Percentiles rank a stretch among this genome's conserved stretches.
Conservation (phyloP, 1,140 invertebrate genomes). For the Paralvinella palmiformis region DNA sequence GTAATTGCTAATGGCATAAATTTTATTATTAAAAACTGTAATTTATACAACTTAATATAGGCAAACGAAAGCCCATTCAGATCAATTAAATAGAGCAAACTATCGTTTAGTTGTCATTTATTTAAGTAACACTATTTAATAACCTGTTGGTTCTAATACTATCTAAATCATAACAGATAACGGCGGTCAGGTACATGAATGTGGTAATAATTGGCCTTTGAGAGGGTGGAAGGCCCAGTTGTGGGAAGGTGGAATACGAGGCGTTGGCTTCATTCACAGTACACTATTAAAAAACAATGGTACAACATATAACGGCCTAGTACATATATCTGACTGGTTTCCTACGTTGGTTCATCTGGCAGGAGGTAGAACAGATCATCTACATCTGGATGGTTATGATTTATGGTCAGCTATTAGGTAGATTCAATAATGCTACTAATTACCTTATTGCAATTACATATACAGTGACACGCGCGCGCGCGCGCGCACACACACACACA, state of each 20-base stretch:
- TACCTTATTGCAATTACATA: background rate
- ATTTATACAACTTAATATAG: too few relatives aligned
- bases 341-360: constrained; percentile 40
- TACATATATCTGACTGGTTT: constrained; percentile 47
- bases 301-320: constrained; percentile 24
- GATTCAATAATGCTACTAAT: background rate
- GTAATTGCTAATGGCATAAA: background rate
- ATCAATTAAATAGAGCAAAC: too few relatives aligned
- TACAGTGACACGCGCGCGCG: background rate
- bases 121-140: too few relatives aligned
- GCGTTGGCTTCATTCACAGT: constrained; percentile 45
- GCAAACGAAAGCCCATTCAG: too few relatives aligned
- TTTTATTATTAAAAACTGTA: too few relatives aligned
- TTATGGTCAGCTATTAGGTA: constrained; percentile 40
- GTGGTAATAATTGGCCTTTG: constrained; percentile 53
- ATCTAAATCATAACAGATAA: constrained; percentile 48
- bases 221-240: constrained; percentile 52
- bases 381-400: constrained; percentile 36
- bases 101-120: too few relatives aligned
- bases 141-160: too few relatives aligned
- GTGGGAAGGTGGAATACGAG: constrained; percentile 53
- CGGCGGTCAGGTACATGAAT: constrained; percentile 44
- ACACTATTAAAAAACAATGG: constrained; percentile 24
- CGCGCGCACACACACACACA: background rate
- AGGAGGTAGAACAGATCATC: constrained; percentile 29